These are phyloP conservation scores for Hirtodrosophila alboralis DNA, from an alignment of 2,888 invertebrate species.

Conservation along the genomic window DNA sequence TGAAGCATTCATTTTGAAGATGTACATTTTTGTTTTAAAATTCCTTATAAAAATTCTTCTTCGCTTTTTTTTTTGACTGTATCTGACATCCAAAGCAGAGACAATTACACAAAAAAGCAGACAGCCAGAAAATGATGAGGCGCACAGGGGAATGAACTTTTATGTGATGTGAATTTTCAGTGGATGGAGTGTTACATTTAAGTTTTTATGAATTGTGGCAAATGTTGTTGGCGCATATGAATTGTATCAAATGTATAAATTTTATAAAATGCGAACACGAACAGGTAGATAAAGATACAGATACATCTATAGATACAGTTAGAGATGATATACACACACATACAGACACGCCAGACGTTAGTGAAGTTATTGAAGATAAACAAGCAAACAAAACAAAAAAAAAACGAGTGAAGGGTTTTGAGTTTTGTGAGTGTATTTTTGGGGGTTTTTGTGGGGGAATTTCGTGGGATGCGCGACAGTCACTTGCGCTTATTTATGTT, in stretches of 20 bases:
- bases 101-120: background rate
- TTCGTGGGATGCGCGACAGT: slow-evolving; percentile 29
- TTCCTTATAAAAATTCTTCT: no score
- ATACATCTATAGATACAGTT: slow-evolving; percentile 19
- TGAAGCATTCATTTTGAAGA: no score
- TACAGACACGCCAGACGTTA: slow-evolving; percentile 39
- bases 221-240: slow-evolving; percentile 50
- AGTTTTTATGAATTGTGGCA: slow-evolving; percentile 44
- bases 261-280: slow-evolving; percentile 48
- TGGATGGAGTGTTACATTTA: slow-evolving; percentile 27
- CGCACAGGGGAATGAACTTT: slow-evolving; percentile 30
- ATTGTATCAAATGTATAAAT: slow-evolving; percentile 44
- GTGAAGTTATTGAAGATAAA: slow-evolving; percentile 53
- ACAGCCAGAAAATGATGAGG: slow-evolving; percentile 6
- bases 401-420: slow-evolving; percentile 24
- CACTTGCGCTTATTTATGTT: slow-evolving; percentile 36
- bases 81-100: background rate
- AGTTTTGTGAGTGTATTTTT: slow-evolving; percentile 11
- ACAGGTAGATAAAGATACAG: slow-evolving; percentile 24
- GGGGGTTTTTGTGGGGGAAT: slow-evolving; percentile 8
- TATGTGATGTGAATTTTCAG: slow-evolving; percentile 34
- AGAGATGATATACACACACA: slow-evolving; percentile 25
- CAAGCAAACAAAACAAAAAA: slow-evolving; percentile 40
- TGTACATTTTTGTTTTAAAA: no score
- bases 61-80: no score